Evolutionary conservation across 1,140 invertebrate genomes (phyloP).

Genomic region (Watersipora subatra): DNA sequence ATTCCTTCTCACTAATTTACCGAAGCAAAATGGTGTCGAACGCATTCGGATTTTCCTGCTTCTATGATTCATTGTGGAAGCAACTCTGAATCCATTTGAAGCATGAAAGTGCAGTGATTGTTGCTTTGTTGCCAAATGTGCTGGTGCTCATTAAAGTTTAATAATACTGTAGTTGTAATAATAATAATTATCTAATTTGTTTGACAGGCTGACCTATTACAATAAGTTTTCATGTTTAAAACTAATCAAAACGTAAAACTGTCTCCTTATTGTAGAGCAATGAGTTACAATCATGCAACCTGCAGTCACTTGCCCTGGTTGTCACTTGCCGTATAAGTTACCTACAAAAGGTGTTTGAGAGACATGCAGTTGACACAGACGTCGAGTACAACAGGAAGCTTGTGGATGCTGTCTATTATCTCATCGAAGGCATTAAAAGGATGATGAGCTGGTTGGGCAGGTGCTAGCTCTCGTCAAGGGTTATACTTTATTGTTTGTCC

Average conservation of each 20-base stretch:
- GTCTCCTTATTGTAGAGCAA: constrained; percentile 56
- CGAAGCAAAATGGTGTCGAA: too few species aligned
- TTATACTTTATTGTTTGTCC: too few species aligned
- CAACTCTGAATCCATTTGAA: neutral
- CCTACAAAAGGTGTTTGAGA: neutral
- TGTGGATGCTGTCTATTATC: neutral
- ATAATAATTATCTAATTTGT: neutral
- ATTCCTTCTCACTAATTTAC: too few species aligned
- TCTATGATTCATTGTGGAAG: too few species aligned
- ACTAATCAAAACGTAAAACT: too few species aligned
- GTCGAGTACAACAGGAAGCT: neutral
- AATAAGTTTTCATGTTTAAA: neutral
- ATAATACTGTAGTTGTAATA: neutral
- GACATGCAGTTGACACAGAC: neutral
- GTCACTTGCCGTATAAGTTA: constrained; percentile 50
- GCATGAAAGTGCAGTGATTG: neutral
- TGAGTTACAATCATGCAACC: constrained; percentile 73
- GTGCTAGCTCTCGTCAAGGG: too few species aligned
- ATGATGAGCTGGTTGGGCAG: neutral
- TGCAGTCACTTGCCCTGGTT: constrained; percentile 70
- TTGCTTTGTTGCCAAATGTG: neutral
- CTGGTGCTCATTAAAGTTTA: neutral
- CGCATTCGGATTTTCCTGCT: too few species aligned
- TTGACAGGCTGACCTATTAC: neutral
- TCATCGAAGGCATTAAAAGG: neutral